Evolutionary conservation across 1,140 invertebrate species (phyloP), one percentile per base, ranked within the genome.

Genomic region (Drosophila elegans): DNA sequence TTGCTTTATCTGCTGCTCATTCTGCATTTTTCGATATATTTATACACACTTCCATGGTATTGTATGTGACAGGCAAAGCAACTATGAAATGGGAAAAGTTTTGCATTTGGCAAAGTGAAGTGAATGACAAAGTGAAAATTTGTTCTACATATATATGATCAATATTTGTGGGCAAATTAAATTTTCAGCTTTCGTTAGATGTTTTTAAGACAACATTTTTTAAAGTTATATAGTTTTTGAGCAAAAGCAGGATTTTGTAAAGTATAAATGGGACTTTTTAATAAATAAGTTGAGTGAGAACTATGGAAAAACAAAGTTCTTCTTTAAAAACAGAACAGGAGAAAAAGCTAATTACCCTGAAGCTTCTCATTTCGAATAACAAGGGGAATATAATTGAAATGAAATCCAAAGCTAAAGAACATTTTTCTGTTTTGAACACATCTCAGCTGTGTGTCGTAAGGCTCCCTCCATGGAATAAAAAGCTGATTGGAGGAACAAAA

Each of bases 61-160:
- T 71, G 69, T 71, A 71, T 71, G 64, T 69, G 66, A 71, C 64
- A 69, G 51, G 34, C 42, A n/a, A 71, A 42, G 51, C 44, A 71
- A 69, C 64, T 71, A 48, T 48, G 36, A 71, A 71, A 71, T 71
- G 64, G 41, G 34, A 36, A 56, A 49, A 71, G 29, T 57, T 71
- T 57, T 27, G 51, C 61, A 44, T 67, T 66, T 52, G 10, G 21
- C 27, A 29, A 9, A 46, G 48, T 27, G 16, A 34, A 36, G 41
- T 71, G 69, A 56, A 25, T 45, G 36, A 69, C 64, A 56, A 48
- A 71, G 67, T 56, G 67, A 36, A 41, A 69, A 71, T 71, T 36
- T 56, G 32, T 16, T 11, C 6, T 69, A 56, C 68, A 68, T 55
- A 68, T 55, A 68, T 48, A 55, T 68, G 34, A 41, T 55, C 63